phyloP scores from a whole-genome alignment of 2,888 invertebrate species.

The Brachypalpus laphriformis region DNA sequence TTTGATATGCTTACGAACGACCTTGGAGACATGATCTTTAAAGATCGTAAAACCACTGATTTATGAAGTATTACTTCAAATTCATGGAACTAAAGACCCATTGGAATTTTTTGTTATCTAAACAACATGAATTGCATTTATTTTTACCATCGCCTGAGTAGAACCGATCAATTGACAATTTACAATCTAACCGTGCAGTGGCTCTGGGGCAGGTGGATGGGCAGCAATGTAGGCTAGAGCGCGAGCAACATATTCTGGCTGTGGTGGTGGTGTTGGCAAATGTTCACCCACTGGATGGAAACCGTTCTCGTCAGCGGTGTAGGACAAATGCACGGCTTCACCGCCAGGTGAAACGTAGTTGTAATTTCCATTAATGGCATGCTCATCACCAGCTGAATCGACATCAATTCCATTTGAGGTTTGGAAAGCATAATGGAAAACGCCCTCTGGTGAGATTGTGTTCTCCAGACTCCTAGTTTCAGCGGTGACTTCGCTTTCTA shows the following conservation, averaged over 20 bases:
- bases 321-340: conserved; percentile 79
- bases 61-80: too few species aligned
- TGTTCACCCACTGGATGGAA: conserved; percentile 83
- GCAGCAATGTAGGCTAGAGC: conserved; percentile 83
- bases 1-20: background rate
- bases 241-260: conserved; percentile 84
- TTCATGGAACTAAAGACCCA: background rate
- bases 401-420: conserved; percentile 85
- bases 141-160: background rate
- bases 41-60: background rate
- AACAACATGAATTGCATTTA: conserved; percentile 13
- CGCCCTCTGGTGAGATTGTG: conserved; percentile 80
- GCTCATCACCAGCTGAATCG: conserved; percentile 84
- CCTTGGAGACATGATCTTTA: conserved; percentile 7
- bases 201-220: conserved; percentile 77
- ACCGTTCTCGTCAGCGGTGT: conserved; percentile 85
- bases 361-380: conserved; percentile 84
- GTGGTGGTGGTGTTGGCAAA: conserved; percentile 84
- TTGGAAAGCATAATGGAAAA: conserved; percentile 82
- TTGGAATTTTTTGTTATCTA: background rate
- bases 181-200: background rate
- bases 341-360: conserved; percentile 84
- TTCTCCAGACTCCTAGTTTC: conserved; percentile 79
- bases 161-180: background rate
- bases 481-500: conserved; percentile 78